Evolutionary conservation across 2,113 vertebrate species (phyloP), one percentile per base, ranked within the genome.

Genomic region (Talpa occidentalis): DNA sequence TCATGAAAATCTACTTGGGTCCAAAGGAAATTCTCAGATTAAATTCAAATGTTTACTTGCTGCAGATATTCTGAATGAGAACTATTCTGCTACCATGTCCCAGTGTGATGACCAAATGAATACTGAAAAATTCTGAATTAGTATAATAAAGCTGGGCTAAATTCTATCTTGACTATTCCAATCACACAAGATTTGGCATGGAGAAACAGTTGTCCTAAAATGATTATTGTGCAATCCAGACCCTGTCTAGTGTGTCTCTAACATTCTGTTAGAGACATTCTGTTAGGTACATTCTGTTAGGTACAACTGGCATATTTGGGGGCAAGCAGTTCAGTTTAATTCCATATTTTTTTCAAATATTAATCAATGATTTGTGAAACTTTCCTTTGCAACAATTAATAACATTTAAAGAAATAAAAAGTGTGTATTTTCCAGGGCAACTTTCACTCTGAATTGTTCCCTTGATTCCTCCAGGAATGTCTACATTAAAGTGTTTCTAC

Each of bases 301-400:
- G 40, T 90, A 78, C 77, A 94, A 60, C 81, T 96, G 73, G 14
- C 21, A 60, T 69, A 69, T 69, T 74, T 92, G 60, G 78, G 49
- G 44, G 10, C 62, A 88, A 92, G 7, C 28, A 88, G 81, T 69
- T 60, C 60, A 26, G 56, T 85, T 44, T 74, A 70, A 95, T 32
- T 94, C 56, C 44, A 11, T 85, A 64, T 93, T 86, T 94, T 88
- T 73, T 93, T 88, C 66, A 78, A 56, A 92, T 85, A 96, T 92
- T 88, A 91, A 64, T 11, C 70, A 84, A 30, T 54, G 64, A 49
- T 52, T 95, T 92, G 32, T 84, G 14, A 93, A 92, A 83, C 52
- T 70, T 83, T 72, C 30, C 64, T 94, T 89, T 40, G 54, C 54
- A 91, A 60, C 35, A 67, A 72, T 37, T 62, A 90, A 44, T 44